Conservation (phyloP, 2,797 vertebrate species). For the Dermochelys coriacea region DNA sequence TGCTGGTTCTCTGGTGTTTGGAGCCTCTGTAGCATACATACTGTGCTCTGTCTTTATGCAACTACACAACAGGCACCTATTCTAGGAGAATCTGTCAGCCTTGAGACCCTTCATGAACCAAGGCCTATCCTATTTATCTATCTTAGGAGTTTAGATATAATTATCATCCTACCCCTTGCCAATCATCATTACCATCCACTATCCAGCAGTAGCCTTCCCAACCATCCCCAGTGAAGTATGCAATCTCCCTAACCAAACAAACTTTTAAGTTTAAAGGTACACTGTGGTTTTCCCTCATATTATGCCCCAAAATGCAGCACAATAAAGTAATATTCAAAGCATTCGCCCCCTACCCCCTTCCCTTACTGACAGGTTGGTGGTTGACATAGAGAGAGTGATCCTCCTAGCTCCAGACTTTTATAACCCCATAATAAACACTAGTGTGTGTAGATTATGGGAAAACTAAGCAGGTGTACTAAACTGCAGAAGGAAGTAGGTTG, state of each 20-base stretch:
- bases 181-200: not conserved
- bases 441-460: not conserved
- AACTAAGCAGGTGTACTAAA: not conserved
- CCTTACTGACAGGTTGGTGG: not conserved
- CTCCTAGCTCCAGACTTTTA: not conserved
- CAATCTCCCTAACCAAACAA: not conserved
- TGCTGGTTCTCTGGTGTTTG: accelerated
- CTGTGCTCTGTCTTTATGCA: not conserved
- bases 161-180: not conserved
- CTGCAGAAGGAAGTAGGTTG: not conserved
- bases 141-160: not conserved
- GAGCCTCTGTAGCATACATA: not conserved
- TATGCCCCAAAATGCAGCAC: not conserved
- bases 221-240: not conserved
- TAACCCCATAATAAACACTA: not conserved
- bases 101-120: not conserved
- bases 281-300: not conserved
- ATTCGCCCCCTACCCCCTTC: not conserved
- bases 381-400: not conserved
- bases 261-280: not conserved
- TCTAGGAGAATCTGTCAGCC: not conserved
- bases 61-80: not conserved
- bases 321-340: not conserved
- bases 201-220: not conserved
- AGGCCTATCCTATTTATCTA: not conserved